Conservation (phyloP, 64 coral and sea anemone genomes). For the Trachythela sp. region DNA sequence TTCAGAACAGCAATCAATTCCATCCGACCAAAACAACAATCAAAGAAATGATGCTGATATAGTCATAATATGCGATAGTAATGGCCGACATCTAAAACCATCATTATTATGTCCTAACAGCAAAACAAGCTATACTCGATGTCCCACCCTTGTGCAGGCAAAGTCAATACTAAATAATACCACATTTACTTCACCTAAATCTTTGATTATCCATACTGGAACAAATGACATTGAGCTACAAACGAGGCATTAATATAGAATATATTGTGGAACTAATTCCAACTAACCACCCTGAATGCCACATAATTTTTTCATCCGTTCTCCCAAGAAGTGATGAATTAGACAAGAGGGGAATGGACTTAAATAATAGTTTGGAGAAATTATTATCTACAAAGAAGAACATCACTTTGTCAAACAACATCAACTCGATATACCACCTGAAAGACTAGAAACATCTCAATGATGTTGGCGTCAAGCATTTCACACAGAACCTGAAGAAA, state of each 20-base stretch:
- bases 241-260: neutral
- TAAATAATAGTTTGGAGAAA: neutral
- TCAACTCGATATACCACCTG: neutral
- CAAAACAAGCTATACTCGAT: neutral
- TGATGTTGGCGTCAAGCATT: neutral
- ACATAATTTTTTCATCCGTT: neutral
- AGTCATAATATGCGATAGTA: too few species aligned
- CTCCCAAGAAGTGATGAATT: neutral
- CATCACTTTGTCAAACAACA: neutral
- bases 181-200: neutral
- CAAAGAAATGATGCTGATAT: neutral
- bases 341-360: neutral
- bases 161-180: neutral
- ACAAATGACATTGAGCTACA: neutral
- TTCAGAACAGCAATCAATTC: neutral
- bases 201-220: neutral
- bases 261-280: neutral
- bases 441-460: slow-evolving; percentile 15
- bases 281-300: neutral
- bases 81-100: neutral
- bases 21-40: neutral
- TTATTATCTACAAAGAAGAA: neutral
- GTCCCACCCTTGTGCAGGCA: neutral
- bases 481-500: neutral
- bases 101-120: neutral